Conservation (phyloP, 2,113 vertebrate species). For the Burhinus oedicnemus region DNA sequence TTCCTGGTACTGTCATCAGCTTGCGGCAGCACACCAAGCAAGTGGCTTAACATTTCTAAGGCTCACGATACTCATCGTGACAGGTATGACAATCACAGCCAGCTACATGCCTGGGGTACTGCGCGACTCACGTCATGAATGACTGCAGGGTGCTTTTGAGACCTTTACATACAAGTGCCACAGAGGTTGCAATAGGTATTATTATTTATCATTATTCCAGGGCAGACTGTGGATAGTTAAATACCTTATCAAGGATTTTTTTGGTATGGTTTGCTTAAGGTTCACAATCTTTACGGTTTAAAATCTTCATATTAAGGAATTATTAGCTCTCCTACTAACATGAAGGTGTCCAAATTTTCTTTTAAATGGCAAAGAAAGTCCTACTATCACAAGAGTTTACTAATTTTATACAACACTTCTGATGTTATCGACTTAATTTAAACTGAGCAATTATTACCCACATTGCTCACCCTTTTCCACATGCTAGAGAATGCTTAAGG, state of each 20-base stretch:
- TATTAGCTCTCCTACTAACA: background rate
- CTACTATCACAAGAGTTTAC: background rate
- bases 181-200: background rate
- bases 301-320: background rate
- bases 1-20: background rate
- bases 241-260: background rate
- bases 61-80: background rate
- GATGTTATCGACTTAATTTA: background rate
- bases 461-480: background rate
- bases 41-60: background rate
- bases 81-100: background rate
- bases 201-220: background rate
- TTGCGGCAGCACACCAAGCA: background rate
- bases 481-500: background rate
- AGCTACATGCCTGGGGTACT: background rate
- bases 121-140: accelerated
- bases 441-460: background rate
- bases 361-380: background rate
- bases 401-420: background rate
- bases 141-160: background rate
- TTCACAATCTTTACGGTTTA: background rate
- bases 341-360: background rate
- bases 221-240: background rate
- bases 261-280: background rate
- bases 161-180: background rate